These are phyloP conservation scores for Odontesthes bonariensis DNA, from an alignment of 2,113 vertebrate species.

Conservation along the genomic window DNA sequence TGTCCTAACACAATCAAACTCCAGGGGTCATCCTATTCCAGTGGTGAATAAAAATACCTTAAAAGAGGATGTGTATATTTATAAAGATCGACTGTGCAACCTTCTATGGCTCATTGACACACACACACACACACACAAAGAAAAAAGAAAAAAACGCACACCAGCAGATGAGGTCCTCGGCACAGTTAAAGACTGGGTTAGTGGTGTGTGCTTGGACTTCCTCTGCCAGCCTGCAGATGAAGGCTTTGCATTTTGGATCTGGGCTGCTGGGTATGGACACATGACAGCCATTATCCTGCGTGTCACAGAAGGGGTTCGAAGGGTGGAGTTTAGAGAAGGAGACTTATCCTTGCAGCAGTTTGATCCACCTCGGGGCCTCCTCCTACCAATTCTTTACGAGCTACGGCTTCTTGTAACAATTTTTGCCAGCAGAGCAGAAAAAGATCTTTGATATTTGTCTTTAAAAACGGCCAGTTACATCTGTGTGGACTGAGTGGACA, in stretches of 20 bases:
- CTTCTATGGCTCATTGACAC: slow-evolving; percentile 40
- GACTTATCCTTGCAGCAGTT: slow-evolving; percentile 27
- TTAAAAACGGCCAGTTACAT: slow-evolving; percentile 63
- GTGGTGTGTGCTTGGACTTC: background rate
- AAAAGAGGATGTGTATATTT: slow-evolving; percentile 49
- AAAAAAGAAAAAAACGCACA: slow-evolving; percentile 23
- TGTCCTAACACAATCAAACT: slow-evolving; percentile 61
- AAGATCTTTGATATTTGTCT: slow-evolving; percentile 76
- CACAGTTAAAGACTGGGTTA: slow-evolving; percentile 26
- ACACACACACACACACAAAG: background rate
- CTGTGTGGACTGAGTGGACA: slow-evolving; percentile 52
- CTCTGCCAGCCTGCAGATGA: background rate
- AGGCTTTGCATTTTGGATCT: slow-evolving; percentile 22
- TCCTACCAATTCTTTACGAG: slow-evolving; percentile 65
- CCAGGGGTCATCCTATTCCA: slow-evolving; percentile 53
- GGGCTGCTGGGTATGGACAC: slow-evolving; percentile 31
- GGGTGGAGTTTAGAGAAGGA: slow-evolving; percentile 26
- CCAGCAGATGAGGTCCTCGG: slow-evolving; percentile 25
- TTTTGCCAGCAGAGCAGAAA: slow-evolving; percentile 69
- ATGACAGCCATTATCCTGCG: slow-evolving; percentile 28
- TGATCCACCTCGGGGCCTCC: slow-evolving; percentile 51
- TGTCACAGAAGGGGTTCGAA: slow-evolving; percentile 4
- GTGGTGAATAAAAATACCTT: slow-evolving; percentile 55
- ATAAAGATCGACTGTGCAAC: slow-evolving; percentile 31
- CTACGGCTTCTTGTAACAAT: slow-evolving; percentile 54